Base-by-base conservation (phyloP, 2,888 invertebrate species). In the Schrankia costaestrigalis region DNA sequence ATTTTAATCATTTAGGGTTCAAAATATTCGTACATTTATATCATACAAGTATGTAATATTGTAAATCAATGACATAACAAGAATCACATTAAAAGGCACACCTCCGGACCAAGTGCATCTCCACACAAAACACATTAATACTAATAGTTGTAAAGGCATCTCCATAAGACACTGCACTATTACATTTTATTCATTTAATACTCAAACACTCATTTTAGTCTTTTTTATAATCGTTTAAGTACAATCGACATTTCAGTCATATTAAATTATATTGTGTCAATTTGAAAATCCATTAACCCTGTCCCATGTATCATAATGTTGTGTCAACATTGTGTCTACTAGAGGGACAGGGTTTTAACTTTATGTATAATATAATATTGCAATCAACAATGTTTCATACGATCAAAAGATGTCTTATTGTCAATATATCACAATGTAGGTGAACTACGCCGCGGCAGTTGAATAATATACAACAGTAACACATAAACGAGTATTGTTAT, bases 351-450 rank as follows among this genome's bases (percentile, higher is more conserved):
- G n/a, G n/a, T n/a, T n/a, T n/a, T 41, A 54, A 56, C 51, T 41
- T 44, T 31, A 40, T 55, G 36, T 41, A 47, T 46, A 52, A 59
- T 63, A 61, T 62, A 46, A 57, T 60, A 58, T 56, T 55, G 3
- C 7, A 3, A 7, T 11, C 23, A 23, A 43, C 44, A 51, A 45
- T 35, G 40, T 46, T 65, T 70, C 68, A 69, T 74, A 72, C 67
- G 57, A 55, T 48, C 54, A 48, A 54, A 41, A 56, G 57, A 57
- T 58, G 59, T 67, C 68, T 81, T 80, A 82, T 82, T 82, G 83
- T 83, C 82, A 70, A 74, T 68, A 78, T 80, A 82, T 82, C 81
- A 83, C 81, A 80, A 71, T 58, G 56, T 38, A 56, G 35, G 51
- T 50, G 54, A 55, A 56, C 37, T 32, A 28, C 34, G 46, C 28